Evolutionary conservation across 2,797 vertebrate species (phyloP), one percentile per base, ranked within the genome.

Genomic region (Sternotherus odoratus): DNA sequence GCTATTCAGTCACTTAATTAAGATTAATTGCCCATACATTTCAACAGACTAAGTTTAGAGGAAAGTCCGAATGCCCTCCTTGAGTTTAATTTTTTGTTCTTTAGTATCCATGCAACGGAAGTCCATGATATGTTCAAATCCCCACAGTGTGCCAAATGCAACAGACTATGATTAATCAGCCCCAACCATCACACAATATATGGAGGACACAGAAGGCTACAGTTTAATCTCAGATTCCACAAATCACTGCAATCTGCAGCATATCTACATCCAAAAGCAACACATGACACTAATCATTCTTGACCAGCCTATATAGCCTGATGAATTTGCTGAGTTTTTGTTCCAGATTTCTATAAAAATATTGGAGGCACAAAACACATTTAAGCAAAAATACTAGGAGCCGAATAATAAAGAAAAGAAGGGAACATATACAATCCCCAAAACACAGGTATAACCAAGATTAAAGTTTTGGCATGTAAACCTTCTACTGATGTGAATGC

Each of bases 261-360:
- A 1, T 30, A 90, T 95, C 87, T 96, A 92, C 60, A 92, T 85
- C 94, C 89, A 93, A 95, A 96, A 91, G 48, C 88, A 95, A 91
- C 83, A 95, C 26, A 84, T 86, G 60, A 74, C 93, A 95, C 96
- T 86, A 90, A 96, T 95, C 79, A 88, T 83, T 90, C 90, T 28
- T 92, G 87, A 90, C 84, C 69, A 87, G 88, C 79, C 83, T 63
- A 86, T 89, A 85, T 17, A 94, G 86, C 60, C 83, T 92, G 88
- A 93, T 95, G 90, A 92, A 92, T 95, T 91, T 96, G 83, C 95
- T 93, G 89, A 92, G 90, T 91, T 96, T 95, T 60, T 96, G 77
- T 92, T 93, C 87, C 36, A 57, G 13, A 48, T 79, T 83, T 82
- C 85, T 75, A 28, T 85, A 66, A 60, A 94, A 87, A 77, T 53